Base-by-base conservation (phyloP, 2,797 vertebrate species). In the Rhyacichthys aspro region DNA sequence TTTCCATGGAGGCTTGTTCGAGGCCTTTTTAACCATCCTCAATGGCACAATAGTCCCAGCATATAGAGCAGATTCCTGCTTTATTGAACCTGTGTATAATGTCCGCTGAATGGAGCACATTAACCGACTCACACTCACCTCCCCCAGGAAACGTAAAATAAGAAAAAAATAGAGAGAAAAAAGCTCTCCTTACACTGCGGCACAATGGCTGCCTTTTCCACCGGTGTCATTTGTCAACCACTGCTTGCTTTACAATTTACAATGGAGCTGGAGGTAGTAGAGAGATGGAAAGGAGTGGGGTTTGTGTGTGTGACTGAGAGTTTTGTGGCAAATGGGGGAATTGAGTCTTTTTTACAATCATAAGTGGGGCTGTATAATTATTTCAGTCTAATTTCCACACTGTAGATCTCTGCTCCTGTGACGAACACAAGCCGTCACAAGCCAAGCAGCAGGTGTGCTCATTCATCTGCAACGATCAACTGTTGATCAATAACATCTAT, bases 71-170 rank as follows among this genome's bases (percentile, higher is more conserved):
- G 82, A 85, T 86, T 87, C 85, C 88, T 81, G 83, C 89, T 89
- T 89, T 89, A 87, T 86, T 88, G 83, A 90, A 89, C 87, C 85
- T 89, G 88, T 82, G 82, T 86, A 89, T 89, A 89, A 89, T 84
- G 86, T 86, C 79, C 56, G 62, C 7, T 90, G 89, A 89, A 89
- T 89, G 85, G 86, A 84, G 52, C 88, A 89, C 89, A 89, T 89
- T 91, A 89, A 87, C 82, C 73, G 65, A 88, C 90, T 91, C 88
- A 92, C 85, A 74, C 59, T 74, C 72, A 76, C 76, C 82, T 52
- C 55, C 11, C 2, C 19, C 42, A 23, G 79, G 67, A 80, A 84
- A 78, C 72, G 59, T 76, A 70, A 81, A 85, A 86, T 73, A 64
- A 70, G 57, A 70, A 79, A 55, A 78, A 75, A 62, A 53, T 50